phyloP scores from a whole-genome alignment of 2,888 invertebrate genomes.

The Baronia brevicornis region DNA sequence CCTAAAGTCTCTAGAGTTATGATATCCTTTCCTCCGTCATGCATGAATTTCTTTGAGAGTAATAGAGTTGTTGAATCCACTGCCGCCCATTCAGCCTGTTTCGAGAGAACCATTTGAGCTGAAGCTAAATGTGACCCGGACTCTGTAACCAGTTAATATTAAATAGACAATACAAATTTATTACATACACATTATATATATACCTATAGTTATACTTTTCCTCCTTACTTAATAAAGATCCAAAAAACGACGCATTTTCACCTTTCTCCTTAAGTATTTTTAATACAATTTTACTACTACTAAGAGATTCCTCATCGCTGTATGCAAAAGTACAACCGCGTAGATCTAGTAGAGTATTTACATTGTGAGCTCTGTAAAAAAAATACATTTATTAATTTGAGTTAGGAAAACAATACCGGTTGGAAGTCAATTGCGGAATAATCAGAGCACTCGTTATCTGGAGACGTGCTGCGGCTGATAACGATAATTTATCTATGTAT shows the following conservation, averaged over 20 bases:
- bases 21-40: constrained; percentile 73
- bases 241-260: constrained; percentile 77
- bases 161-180: constrained; percentile 6
- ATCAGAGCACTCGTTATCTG: constrained; percentile 55
- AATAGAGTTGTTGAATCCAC: constrained; percentile 77
- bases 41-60: constrained; percentile 71
- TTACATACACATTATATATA: no score
- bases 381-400: constrained; percentile 2
- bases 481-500: constrained; percentile 55
- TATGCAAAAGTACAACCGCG: constrained; percentile 75
- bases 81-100: constrained; percentile 78
- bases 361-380: constrained; percentile 67
- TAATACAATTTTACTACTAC: constrained; percentile 71
- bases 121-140: constrained; percentile 78
- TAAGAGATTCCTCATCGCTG: constrained; percentile 69
- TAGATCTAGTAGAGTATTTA: constrained; percentile 72
- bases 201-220: no score
- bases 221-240: constrained; percentile 69
- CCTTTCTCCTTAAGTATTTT: constrained; percentile 71
- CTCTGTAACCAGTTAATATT: constrained; percentile 35
- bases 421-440: constrained; percentile 47
- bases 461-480: constrained; percentile 62
- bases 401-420: constrained; percentile 31
- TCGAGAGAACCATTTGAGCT: constrained; percentile 76
- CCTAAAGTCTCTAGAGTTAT: constrained; percentile 77